Conservation (phyloP, 2,888 invertebrate genomes). For the Synanthedon tipuliformis region DNA sequence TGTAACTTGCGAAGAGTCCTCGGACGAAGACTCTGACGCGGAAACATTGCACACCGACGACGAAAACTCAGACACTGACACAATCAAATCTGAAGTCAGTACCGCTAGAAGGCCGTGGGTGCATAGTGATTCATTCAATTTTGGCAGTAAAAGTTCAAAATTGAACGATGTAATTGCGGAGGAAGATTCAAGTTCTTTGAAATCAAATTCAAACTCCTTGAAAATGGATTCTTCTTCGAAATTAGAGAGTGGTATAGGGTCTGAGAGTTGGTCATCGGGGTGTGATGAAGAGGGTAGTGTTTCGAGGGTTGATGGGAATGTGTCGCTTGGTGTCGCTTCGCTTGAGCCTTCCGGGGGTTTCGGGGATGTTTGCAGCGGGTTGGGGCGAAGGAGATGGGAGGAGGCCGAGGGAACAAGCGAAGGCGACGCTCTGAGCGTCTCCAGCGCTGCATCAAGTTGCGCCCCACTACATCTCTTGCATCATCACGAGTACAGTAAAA, state of each 20-base stretch:
- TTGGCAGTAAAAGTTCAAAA: conserved; percentile 31
- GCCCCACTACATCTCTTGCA: conserved; percentile 54
- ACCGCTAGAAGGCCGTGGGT: conserved; percentile 56
- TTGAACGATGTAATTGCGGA: conserved; percentile 36
- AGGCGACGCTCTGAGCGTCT: conserved; percentile 59
- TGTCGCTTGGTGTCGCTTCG: conserved; percentile 59
- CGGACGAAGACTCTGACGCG: conserved; percentile 45
- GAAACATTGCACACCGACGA: conserved; percentile 54
- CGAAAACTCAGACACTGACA: conserved; percentile 54
- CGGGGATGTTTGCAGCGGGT: conserved; percentile 67
- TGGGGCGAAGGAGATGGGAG: conserved; percentile 61
- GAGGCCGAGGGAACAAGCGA: conserved; percentile 57
- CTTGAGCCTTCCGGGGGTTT: conserved; percentile 58
- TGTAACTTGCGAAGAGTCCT: conserved; percentile 50
- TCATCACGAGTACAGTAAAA: conserved; percentile 59
- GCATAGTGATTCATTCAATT: conserved; percentile 57
- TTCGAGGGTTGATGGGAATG: conserved; percentile 43
- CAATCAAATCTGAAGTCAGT: conserved; percentile 52
- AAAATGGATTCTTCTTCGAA: conserved; percentile 39
- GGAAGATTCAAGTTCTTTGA: conserved; percentile 23
- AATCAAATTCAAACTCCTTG: conserved; percentile 15
- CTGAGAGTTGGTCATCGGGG: conserved; percentile 49
- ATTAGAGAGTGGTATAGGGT: conserved; percentile 53
- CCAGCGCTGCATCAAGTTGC: conserved; percentile 61
- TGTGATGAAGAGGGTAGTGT: conserved; percentile 52